Conservation (phyloP, 2,797 vertebrate species). For the Dromococcyx pavoninus region DNA sequence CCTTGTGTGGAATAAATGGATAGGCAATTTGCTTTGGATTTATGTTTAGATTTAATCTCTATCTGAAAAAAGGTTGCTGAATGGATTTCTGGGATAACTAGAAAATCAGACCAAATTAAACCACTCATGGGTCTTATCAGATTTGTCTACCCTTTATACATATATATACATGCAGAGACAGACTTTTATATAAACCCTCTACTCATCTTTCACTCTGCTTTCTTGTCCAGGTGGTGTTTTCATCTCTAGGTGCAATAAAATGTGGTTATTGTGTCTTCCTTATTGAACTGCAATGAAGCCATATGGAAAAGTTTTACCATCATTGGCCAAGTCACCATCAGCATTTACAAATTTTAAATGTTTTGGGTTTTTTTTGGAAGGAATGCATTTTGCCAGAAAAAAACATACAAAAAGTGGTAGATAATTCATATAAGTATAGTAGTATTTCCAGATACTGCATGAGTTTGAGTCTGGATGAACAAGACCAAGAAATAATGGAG, state of each 20-base stretch:
- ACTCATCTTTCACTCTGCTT: neutral
- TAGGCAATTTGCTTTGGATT: slow-evolving; percentile 12
- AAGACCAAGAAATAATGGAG: neutral
- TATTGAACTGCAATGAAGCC: neutral
- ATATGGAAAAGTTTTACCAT: neutral
- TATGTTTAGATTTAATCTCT: slow-evolving; percentile 7
- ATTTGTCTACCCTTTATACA: neutral
- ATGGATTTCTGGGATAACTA: slow-evolving; percentile 5
- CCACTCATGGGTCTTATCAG: neutral
- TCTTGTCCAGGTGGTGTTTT: neutral
- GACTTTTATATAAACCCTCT: neutral
- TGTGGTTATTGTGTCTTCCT: neutral
- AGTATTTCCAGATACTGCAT: neutral
- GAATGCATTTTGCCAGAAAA: neutral
- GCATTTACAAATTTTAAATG: too few species aligned
- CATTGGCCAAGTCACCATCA: neutral
- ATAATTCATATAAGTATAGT: neutral
- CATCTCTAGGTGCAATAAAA: neutral
- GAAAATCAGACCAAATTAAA: slow-evolving; percentile 5
- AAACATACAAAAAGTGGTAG: neutral
- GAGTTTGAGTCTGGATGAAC: neutral
- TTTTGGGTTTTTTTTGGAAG: too few species aligned
- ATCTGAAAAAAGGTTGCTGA: neutral
- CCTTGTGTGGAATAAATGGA: neutral
- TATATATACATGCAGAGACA: neutral